phyloP scores from a whole-genome alignment of 2,797 vertebrate genomes.

The Dryobates pubescens region DNA sequence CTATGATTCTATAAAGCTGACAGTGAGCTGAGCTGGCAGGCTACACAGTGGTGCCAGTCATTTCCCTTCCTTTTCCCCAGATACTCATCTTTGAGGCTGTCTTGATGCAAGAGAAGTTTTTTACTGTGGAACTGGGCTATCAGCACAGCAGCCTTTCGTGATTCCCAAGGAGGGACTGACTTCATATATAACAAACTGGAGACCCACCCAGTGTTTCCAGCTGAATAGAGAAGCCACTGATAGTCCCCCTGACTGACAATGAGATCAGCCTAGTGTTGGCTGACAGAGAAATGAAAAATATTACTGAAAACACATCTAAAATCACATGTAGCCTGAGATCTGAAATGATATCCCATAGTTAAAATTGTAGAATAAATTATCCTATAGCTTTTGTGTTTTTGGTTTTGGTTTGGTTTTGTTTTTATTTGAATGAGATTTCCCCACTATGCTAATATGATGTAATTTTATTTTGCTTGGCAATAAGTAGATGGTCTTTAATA shows the following conservation, averaged over 20 bases:
- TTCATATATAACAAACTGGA: neutral
- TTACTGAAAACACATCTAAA: neutral
- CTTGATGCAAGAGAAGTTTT: neutral
- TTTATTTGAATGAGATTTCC: slow-evolving; percentile 15
- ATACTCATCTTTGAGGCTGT: neutral
- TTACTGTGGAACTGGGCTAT: neutral
- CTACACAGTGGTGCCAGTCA: neutral
- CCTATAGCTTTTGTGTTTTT: neutral
- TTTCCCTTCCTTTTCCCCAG: neutral
- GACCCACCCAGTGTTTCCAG: neutral
- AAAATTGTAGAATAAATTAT: slow-evolving; percentile 1
- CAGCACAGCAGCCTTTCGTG: neutral
- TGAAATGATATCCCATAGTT: neutral
- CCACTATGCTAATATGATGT: neutral
- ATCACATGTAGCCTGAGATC: neutral
- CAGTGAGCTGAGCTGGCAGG: neutral
- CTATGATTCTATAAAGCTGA: neutral
- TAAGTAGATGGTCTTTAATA: neutral
- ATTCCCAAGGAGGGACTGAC: neutral
- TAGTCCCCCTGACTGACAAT: neutral
- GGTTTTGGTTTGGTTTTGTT: neutral
- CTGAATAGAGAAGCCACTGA: neutral
- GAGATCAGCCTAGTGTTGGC: neutral
- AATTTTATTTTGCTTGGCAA: slow-evolving; percentile 58
- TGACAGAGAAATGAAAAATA: slow-evolving; percentile 9